Evolutionary conservation across 2,113 vertebrate genomes (phyloP).

Genomic region (Festucalex cinctus): DNA sequence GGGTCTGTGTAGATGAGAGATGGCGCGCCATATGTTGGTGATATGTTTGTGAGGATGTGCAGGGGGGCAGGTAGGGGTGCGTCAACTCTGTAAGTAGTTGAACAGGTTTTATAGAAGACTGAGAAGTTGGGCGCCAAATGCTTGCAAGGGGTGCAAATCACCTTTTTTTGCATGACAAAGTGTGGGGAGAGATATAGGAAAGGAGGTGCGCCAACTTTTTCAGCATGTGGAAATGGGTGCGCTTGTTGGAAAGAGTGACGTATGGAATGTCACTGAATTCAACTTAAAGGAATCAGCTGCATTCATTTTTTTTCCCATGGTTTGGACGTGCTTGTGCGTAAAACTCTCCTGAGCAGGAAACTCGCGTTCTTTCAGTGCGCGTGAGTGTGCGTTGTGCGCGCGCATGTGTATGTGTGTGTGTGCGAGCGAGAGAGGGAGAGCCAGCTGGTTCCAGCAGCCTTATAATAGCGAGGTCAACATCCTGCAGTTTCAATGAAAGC

Average conservation of each 20-base stretch:
- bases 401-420: slow-evolving; percentile 5
- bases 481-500: slow-evolving; percentile 72
- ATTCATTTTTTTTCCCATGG: neutral
- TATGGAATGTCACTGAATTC: slow-evolving; percentile 18
- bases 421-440: slow-evolving; percentile 26
- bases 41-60: too few relatives aligned
- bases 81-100: too few relatives aligned
- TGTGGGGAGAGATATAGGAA: too few relatives aligned
- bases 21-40: too few relatives aligned
- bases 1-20: neutral
- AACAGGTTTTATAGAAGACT: too few relatives aligned
- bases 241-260: neutral
- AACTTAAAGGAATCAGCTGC: neutral
- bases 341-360: slow-evolving; percentile 49
- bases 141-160: too few relatives aligned
- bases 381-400: slow-evolving; percentile 1
- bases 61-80: too few relatives aligned
- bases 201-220: too few relatives aligned
- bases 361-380: slow-evolving; percentile 14
- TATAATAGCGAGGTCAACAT: slow-evolving; percentile 72
- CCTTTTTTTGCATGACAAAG: too few relatives aligned
- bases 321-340: slow-evolving; percentile 16
- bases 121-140: too few relatives aligned
- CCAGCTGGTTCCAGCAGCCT: slow-evolving; percentile 67
- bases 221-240: neutral